Evolutionary conservation across 1,140 invertebrate genomes (phyloP), one percentile per base, ranked within the genome.

Genomic region (Cherax destructor): DNA sequence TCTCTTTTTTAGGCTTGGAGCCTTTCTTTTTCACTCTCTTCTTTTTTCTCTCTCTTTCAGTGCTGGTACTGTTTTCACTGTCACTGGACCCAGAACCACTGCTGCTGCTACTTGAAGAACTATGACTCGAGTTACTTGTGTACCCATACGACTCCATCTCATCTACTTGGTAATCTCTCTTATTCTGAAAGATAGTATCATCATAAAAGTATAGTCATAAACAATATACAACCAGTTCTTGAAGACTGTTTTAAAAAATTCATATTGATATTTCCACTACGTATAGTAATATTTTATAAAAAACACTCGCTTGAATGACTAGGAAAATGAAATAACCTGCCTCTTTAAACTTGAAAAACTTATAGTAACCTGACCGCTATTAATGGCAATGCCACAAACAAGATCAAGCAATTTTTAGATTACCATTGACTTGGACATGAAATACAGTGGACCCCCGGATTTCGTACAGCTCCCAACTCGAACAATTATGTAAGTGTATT

Each of bases 41-140:
- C n/a, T 30, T 74, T 74, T 74, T 74, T 30, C 24, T 74, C 6
- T 74, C 69, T n/a, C 24, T 74, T 74, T 74, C 69, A 74, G n/a
- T 74, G 69, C n/a, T 74, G 24, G 16, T 74, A 74, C 69, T 74
- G 24, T 30, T 30, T 74, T 74, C 69, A 74, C 69, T 74, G 69
- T 74, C 69, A 74, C 69, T 74, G n/a, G 69, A 74, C n/a, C 24
- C 69, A 24, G 69, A 74, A 30, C 6, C 24, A 74, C 24, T 74
- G 69, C 69, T 74, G 69, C 69, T 74, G n/a, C 69, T 74, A 30
- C n/a, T 74, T 7, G 69, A 30, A 30, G 69, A 74, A 74, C 69
- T 74, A 30, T 74, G n/a, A 24, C 21, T 74, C 7, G 69, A 21
- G 69, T 30, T 24, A 21, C 69, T 74, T n/a, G n/a, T 74, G 69